phyloP scores from a whole-genome alignment of 2,797 vertebrate genomes.

The Rousettus madagascariensis region DNA sequence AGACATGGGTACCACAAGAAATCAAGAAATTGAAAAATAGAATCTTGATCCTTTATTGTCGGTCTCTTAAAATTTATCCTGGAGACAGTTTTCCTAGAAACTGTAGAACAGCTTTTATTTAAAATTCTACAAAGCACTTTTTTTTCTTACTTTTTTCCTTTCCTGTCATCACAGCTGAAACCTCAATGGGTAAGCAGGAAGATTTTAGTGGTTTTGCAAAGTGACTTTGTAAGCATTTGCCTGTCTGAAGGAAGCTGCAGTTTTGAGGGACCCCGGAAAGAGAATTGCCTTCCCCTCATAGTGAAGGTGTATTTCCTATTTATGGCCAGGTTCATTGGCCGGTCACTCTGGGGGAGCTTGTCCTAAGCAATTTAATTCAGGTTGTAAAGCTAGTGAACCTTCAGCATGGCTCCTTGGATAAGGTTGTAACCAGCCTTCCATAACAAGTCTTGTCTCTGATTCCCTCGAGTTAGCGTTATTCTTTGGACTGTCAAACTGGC shows the following conservation, averaged over 20 bases:
- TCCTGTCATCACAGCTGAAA: background rate
- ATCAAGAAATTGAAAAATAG: background rate
- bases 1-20: background rate
- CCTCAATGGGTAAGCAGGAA: background rate
- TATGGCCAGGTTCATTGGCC: background rate
- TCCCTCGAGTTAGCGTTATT: constrained; percentile 46
- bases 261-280: background rate
- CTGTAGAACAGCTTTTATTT: background rate
- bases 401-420: background rate
- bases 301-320: background rate
- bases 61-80: constrained; percentile 1
- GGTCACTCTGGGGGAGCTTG: background rate
- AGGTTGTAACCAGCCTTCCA: constrained; percentile 42
- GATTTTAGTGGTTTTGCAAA: constrained; percentile 5
- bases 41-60: background rate
- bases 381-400: background rate
- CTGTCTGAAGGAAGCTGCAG: background rate
- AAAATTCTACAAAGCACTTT: background rate
- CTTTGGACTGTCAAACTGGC: constrained; percentile 52
- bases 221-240: background rate
- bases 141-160: background rate
- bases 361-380: background rate
- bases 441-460: background rate
- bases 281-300: background rate
- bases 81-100: background rate